Percentiles rank a stretch among this genome's conserved stretches.
These are phyloP conservation scores for Rhabdomys pumilio DNA, from an alignment of 2,797 vertebrate species.

Conservation along the genomic window DNA sequence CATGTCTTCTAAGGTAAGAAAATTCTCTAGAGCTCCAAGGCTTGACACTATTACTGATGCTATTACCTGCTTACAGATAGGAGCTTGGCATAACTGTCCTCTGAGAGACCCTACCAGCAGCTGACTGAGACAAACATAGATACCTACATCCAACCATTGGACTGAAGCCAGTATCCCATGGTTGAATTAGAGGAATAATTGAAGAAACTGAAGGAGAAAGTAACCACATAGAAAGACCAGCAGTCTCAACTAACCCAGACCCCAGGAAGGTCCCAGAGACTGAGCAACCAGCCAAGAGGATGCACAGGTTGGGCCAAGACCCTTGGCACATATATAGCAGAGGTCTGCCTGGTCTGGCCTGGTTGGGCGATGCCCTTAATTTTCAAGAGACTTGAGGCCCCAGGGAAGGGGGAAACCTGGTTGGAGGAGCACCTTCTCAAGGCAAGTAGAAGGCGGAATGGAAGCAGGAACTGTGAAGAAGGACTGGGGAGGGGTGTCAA, in stretches of 20 bases:
- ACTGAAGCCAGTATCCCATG: neutral
- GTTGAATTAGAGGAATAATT: neutral
- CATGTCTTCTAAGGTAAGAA: conserved; percentile 11
- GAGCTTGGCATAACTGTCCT: neutral
- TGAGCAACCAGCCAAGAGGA: neutral
- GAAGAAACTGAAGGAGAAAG: neutral
- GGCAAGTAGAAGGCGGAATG: neutral
- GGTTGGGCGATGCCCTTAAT: neutral
- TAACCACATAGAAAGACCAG: neutral
- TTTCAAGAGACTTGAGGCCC: neutral
- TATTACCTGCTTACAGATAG: neutral
- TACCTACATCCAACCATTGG: neutral
- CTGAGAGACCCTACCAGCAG: neutral
- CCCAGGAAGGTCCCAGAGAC: neutral
- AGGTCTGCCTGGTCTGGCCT: neutral
- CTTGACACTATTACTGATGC: neutral
- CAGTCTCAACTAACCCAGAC: neutral
- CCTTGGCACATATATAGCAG: neutral
- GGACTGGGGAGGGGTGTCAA: neutral
- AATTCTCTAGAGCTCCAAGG: neutral
- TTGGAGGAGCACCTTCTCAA: neutral
- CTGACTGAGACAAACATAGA: neutral
- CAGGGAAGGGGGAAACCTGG: neutral
- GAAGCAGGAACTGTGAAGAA: neutral
- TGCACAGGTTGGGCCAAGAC: neutral